Conservation (phyloP, 2,113 vertebrate genomes). For the Callipepla squamata region DNA sequence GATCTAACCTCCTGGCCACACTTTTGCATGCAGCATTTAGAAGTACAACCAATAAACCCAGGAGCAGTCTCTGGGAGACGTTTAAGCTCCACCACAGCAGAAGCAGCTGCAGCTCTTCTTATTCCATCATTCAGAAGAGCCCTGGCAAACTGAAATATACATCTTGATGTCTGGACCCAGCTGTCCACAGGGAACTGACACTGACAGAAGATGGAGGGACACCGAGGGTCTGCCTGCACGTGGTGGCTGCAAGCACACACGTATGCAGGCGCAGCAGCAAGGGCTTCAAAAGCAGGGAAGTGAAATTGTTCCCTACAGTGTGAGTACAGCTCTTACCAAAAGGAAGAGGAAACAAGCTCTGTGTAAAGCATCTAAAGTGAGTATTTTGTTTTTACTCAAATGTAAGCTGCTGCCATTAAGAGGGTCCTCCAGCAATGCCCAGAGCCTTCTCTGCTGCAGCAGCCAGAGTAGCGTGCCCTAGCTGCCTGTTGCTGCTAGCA, state of each 20-base stretch:
- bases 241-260: neutral
- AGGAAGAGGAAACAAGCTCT: neutral
- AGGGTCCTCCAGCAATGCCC: neutral
- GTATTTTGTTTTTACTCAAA: neutral
- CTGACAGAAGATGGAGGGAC: neutral
- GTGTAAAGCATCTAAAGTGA: neutral
- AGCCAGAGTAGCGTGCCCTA: fast-evolving
- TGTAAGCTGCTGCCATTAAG: neutral
- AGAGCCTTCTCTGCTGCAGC: neutral
- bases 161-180: neutral
- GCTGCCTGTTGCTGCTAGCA: neutral
- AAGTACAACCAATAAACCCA: neutral
- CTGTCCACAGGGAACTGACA: neutral
- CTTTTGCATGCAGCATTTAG: neutral
- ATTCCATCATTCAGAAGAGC: neutral
- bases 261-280: fast-evolving
- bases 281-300: neutral
- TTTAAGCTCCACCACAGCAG: neutral
- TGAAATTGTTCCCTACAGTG: neutral
- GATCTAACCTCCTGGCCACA: neutral
- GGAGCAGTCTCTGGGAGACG: neutral
- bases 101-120: neutral
- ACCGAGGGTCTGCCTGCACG: neutral
- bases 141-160: neutral
- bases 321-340: neutral